Base-by-base conservation (phyloP, 1,140 invertebrate species). In the Heliconius himera region DNA sequence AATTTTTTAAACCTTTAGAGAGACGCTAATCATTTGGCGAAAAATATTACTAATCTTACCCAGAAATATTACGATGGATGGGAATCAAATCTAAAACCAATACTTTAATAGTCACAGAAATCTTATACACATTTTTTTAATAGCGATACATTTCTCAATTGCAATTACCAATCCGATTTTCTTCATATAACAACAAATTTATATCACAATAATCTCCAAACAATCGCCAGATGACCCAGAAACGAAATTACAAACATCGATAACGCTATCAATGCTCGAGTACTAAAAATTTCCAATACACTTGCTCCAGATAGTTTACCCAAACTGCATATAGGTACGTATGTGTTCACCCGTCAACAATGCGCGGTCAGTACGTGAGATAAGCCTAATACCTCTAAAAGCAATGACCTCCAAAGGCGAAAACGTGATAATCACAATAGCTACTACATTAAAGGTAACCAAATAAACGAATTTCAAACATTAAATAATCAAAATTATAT, bases 211-310 rank as follows among this genome's bases (percentile, higher is more conserved):
- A 70, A 72, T 72, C 70, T 72, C 16, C 29, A 72, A 72, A 72
- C 33, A 36, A 72, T 38, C 29, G 36, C 36, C 70, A 72, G 70
- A 36, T 72, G 74, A 78, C 77, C 72, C 56, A 77, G 46, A 74
- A 77, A 74, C 72, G 72, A 46, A 74, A 66, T 33, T 71, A 51
- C 51, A 74, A 74, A 74, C 51, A 76, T 76, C 33, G 54, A 79
- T 81, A 80, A 80, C 29, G 81, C 38, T 70, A 88, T 83, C 78
- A 77, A 79, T 81, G 81, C 79, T 85, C 76, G 80, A 84, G 81
- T 81, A 76, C 80, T 78, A 86, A 89, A 90, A 87, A 87, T 90
- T 90, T 90, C 88, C 87, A 78, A 88, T 87, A 88, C 85, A 88
- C 81, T 88, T 84, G 84, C 71, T 76, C 74, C 60, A 78, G 76